A percentile compares a stretch with the other conserved stretches of the same genome.
phyloP scores from a whole-genome alignment of 1,140 invertebrate genomes.

The Cardiocondyla obscurior region DNA sequence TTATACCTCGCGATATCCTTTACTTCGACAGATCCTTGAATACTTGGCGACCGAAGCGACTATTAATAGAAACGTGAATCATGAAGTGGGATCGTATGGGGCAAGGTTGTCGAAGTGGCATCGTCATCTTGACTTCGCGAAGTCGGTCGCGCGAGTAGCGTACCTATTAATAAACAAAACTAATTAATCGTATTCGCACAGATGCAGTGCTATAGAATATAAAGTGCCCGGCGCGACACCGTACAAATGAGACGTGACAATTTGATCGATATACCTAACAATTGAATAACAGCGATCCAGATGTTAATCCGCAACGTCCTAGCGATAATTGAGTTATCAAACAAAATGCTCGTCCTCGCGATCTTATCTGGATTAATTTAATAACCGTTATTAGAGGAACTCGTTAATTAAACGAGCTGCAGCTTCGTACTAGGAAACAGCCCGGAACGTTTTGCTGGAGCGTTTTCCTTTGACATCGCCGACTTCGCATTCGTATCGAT shows the following conservation, averaged over 20 bases:
- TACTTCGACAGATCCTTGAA: conserved; percentile 46
- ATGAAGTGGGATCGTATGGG: conserved; percentile 29
- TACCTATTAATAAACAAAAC: conserved; percentile 35
- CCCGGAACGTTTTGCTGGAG: no score
- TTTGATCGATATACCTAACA: background rate
- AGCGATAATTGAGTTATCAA: background rate
- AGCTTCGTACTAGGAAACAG: background rate
- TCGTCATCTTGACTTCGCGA: background rate
- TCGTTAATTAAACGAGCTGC: background rate
- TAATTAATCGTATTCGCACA: conserved; percentile 43
- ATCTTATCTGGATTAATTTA: background rate
- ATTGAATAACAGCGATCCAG: background rate
- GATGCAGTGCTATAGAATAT: background rate
- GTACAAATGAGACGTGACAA: background rate
- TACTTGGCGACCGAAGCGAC: conserved; percentile 11
- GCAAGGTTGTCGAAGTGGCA: conserved; percentile 32
- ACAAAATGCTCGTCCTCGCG: background rate
- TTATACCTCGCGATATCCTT: conserved; percentile 7
- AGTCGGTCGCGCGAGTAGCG: background rate
- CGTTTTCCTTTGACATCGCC: no score
- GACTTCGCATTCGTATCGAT: background rate
- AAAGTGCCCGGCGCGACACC: background rate
- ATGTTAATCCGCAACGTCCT: background rate
- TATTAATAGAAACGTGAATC: conserved; percentile 54
- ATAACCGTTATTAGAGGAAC: background rate